Percentiles rank a stretch among this genome's conserved stretches.
phyloP scores from a whole-genome alignment of 2,113 vertebrate species.

The Edolisoma coerulescens region DNA sequence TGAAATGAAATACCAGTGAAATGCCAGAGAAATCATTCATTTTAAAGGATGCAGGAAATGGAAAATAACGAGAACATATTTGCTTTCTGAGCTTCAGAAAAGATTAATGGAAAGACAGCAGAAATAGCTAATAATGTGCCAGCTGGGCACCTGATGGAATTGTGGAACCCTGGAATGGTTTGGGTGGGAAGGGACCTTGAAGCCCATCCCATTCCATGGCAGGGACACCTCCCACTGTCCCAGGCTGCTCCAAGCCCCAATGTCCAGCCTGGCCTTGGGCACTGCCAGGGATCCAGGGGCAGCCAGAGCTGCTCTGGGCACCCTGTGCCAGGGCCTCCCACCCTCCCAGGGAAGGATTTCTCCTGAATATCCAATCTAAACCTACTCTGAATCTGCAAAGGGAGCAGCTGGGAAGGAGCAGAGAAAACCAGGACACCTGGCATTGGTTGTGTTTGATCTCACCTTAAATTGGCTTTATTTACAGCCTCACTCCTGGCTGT shows the following conservation, averaged over 20 bases:
- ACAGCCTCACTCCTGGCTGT: background rate
- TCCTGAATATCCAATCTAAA: background rate
- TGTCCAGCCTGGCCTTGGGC: background rate
- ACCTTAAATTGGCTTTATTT: background rate
- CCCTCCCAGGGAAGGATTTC: background rate
- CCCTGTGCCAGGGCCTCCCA: background rate
- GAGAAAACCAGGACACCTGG: background rate
- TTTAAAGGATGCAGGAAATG: background rate
- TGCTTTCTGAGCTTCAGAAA: background rate
- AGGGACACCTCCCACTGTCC: background rate
- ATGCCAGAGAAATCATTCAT: background rate
- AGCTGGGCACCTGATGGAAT: background rate
- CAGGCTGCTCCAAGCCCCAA: background rate
- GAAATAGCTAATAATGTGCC: background rate
- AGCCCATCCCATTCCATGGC: background rate
- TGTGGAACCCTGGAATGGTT: background rate
- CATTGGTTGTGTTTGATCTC: background rate
- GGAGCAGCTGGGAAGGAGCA: background rate
- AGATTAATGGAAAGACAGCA: background rate
- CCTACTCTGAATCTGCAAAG: background rate
- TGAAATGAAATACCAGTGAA: background rate
- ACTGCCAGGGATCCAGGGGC: background rate
- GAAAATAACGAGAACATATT: background rate
- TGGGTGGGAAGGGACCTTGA: background rate
- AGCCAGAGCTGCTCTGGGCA: background rate